Percentiles rank a stretch among this genome's conserved stretches.
phyloP scores from a whole-genome alignment of 2,888 invertebrate species.

The Falcaria lacertinaria region DNA sequence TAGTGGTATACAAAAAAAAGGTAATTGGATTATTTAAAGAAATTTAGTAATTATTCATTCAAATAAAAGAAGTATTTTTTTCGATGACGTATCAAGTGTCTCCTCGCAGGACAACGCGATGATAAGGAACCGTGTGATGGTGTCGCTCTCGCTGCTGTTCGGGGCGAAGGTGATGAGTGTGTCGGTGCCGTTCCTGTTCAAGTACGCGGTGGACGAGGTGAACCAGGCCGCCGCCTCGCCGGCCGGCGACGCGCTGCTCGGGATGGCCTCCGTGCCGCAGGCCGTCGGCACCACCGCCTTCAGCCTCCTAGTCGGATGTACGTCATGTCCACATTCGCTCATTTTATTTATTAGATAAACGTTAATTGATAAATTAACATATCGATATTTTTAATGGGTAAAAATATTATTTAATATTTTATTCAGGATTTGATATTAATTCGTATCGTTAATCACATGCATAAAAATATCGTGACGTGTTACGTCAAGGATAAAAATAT shows the following conservation, averaged over 20 bases:
- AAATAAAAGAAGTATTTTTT: too few relatives aligned
- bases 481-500: too few relatives aligned
- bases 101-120: slow-evolving; percentile 83
- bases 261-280: slow-evolving; percentile 88
- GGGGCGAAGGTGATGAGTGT: slow-evolving; percentile 94
- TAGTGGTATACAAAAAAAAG: too few relatives aligned
- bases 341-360: background rate
- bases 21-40: too few relatives aligned
- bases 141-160: slow-evolving; percentile 89
- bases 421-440: too few relatives aligned
- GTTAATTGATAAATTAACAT: too few relatives aligned
- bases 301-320: slow-evolving; percentile 93
- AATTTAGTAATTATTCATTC: too few relatives aligned
- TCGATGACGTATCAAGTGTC: background rate
- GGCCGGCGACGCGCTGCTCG: slow-evolving; percentile 79
- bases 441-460: too few relatives aligned
- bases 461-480: too few relatives aligned
- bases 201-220: slow-evolving; percentile 93
- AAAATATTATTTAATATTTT: too few relatives aligned
- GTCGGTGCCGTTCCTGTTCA: slow-evolving; percentile 96
- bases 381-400: too few relatives aligned
- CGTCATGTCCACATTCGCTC: slow-evolving; percentile 46
- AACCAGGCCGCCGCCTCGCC: slow-evolving; percentile 79
- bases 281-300: slow-evolving; percentile 89
- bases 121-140: slow-evolving; percentile 88